These are phyloP conservation scores for Lordiphosa mommai DNA, from an alignment of 1,140 invertebrate species.

Conservation along the genomic window DNA sequence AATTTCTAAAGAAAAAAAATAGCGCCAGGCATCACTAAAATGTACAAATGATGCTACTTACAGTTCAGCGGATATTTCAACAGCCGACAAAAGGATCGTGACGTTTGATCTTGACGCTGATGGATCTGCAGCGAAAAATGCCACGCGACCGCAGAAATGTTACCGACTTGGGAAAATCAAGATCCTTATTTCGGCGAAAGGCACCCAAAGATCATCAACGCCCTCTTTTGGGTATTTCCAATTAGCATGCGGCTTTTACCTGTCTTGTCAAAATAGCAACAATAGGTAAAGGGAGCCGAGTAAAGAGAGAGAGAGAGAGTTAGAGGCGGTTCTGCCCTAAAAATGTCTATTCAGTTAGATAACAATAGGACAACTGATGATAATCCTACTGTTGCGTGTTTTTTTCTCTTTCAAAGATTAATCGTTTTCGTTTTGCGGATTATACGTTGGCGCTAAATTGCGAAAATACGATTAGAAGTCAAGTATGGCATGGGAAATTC, in stretches of 20 bases:
- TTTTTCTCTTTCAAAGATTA: conserved; percentile 45
- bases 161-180: conserved; percentile 11
- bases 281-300: conserved; percentile 38
- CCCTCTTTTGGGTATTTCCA: conserved; percentile 45
- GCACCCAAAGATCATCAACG: conserved; percentile 60
- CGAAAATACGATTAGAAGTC: conserved; percentile 66
- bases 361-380: conserved; percentile 65
- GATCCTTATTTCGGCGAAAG: conserved; percentile 53
- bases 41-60: conserved; percentile 60
- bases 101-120: conserved; percentile 70
- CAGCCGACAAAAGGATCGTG: conserved; percentile 52
- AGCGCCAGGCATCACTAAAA: conserved; percentile 68
- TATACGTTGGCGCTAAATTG: conserved; percentile 72
- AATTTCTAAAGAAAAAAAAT: conserved; percentile 64
- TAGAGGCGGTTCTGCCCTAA: conserved; percentile 55
- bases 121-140: conserved; percentile 42
- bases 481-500: conserved; percentile 48
- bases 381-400: conserved; percentile 49
- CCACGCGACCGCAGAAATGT: conserved; percentile 60
- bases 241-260: conserved; percentile 64
- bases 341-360: conserved; percentile 26
- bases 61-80: conserved; percentile 39
- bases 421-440: conserved; percentile 73
- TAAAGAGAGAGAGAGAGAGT: too few species aligned
- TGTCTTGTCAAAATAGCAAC: conserved; percentile 63